A percentile compares a stretch with the other conserved stretches of the same genome.
phyloP scores from a whole-genome alignment of 1,140 invertebrate species.

The Neelides sp. region DNA sequence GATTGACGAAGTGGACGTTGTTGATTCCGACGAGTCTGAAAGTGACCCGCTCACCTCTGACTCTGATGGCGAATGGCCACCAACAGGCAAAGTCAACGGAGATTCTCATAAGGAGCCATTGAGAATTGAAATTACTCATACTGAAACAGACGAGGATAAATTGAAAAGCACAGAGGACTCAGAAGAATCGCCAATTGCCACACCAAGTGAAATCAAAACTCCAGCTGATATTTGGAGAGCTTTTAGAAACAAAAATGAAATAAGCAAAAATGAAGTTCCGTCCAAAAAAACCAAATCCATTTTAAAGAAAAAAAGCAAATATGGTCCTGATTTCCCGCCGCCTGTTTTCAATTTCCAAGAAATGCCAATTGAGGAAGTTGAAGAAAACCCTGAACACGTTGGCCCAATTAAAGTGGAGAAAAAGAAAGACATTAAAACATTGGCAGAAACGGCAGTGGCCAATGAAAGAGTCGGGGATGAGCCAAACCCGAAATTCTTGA shows the following conservation, averaged over 20 bases:
- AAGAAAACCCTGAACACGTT: constrained; percentile 2
- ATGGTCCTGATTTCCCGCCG: background rate
- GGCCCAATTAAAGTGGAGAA: constrained; percentile 15
- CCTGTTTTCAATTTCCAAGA: background rate
- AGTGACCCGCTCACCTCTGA: too few species aligned
- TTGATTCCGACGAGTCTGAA: too few species aligned
- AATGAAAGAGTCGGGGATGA: too few species aligned
- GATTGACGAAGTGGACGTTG: too few species aligned
- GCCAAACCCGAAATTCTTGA: too few species aligned
- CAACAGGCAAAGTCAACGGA: too few species aligned
- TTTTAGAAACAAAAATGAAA: too few species aligned
- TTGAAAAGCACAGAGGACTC: background rate
- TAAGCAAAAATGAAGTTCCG: too few species aligned
- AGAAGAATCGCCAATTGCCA: background rate
- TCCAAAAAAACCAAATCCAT: background rate
- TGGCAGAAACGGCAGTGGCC: too few species aligned
- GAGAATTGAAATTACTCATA: too few species aligned
- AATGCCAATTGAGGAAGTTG: background rate
- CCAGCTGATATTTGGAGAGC: background rate
- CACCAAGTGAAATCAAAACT: background rate
- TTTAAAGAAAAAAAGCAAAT: background rate
- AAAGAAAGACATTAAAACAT: constrained; percentile 4
- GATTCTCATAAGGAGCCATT: too few species aligned
- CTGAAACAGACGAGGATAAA: background rate
- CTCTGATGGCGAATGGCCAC: too few species aligned